phyloP scores from a whole-genome alignment of 2,888 invertebrate genomes.

The Cordilura impudica region DNA sequence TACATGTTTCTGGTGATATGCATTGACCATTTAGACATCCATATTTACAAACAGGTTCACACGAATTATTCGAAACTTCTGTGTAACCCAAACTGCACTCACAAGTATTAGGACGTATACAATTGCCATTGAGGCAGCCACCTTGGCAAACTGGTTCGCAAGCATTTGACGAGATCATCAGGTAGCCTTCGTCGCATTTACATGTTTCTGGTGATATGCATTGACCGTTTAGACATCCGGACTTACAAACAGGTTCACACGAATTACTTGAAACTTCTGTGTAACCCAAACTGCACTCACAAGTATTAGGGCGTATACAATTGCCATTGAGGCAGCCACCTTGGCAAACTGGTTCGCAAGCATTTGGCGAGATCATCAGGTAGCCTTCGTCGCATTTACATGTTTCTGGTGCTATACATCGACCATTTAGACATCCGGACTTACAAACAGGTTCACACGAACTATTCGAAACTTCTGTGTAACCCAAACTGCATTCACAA shows the following conservation, averaged over 20 bases:
- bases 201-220: constrained; percentile 64
- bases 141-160: constrained; percentile 55
- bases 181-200: constrained; percentile 73
- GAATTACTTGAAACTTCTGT: not conserved
- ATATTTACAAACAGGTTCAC: constrained; percentile 70
- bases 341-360: constrained; percentile 64
- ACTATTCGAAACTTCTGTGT: constrained; percentile 69
- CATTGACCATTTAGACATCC: constrained; percentile 71
- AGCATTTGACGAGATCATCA: not conserved
- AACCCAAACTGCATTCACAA: constrained; percentile 77
- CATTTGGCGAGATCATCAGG: not conserved
- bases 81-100: constrained; percentile 50
- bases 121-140: constrained; percentile 45
- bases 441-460: constrained; percentile 64
- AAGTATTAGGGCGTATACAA: constrained; percentile 70
- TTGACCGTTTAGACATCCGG: constrained; percentile 70
- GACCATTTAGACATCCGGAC: constrained; percentile 70
- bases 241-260: constrained; percentile 62
- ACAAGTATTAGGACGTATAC: constrained; percentile 43
- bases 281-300: constrained; percentile 66
- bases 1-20: constrained; percentile 69
- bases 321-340: constrained; percentile 67
- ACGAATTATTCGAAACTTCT: constrained; percentile 5
- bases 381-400: constrained; percentile 67
- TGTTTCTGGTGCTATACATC: constrained; percentile 69